Conservation (phyloP, 1,140 invertebrate genomes). For the Drosophila hydei region DNA sequence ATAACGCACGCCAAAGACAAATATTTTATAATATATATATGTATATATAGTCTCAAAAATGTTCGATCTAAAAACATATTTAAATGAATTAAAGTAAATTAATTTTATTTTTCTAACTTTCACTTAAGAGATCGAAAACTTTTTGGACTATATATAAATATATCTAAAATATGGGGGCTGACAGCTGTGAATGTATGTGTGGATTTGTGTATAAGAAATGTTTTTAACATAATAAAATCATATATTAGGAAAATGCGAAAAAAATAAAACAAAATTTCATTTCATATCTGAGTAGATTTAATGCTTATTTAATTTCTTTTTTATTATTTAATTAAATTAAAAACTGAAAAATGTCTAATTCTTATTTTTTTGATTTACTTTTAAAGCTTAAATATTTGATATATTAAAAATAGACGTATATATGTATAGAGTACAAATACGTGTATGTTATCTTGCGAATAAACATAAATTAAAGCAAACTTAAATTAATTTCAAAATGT, state of each 20-base stretch:
- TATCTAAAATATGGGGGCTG: slow-evolving; percentile 16
- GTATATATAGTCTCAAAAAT: not conserved
- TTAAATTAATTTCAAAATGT: slow-evolving; percentile 43
- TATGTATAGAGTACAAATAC: slow-evolving; percentile 65
- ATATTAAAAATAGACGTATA: slow-evolving; percentile 38
- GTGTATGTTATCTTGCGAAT: slow-evolving; percentile 26
- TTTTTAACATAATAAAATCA: not conserved
- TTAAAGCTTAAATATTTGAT: slow-evolving; percentile 78
- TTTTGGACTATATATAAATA: slow-evolving; percentile 6
- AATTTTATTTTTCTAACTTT: too few species aligned
- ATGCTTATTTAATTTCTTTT: slow-evolving; percentile 43
- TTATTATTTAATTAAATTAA: slow-evolving; percentile 51
- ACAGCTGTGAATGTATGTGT: not conserved
- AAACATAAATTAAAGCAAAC: slow-evolving; percentile 63
- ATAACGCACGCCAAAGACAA: slow-evolving; percentile 53
- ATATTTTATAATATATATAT: slow-evolving; percentile 11
- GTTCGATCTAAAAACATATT: too few species aligned
- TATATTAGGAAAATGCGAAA: not conserved
- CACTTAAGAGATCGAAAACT: too few species aligned
- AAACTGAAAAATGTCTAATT: slow-evolving; percentile 54
- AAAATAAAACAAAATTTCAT: slow-evolving; percentile 39
- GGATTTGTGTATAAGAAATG: slow-evolving; percentile 12
- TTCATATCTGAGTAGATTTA: slow-evolving; percentile 54
- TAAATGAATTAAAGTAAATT: too few species aligned
- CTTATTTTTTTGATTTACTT: slow-evolving; percentile 63